Percentiles rank a stretch among this genome's conserved stretches.
These are phyloP conservation scores for Solea senegalensis DNA, from an alignment of 2,113 vertebrate genomes.

Conservation along the genomic window DNA sequence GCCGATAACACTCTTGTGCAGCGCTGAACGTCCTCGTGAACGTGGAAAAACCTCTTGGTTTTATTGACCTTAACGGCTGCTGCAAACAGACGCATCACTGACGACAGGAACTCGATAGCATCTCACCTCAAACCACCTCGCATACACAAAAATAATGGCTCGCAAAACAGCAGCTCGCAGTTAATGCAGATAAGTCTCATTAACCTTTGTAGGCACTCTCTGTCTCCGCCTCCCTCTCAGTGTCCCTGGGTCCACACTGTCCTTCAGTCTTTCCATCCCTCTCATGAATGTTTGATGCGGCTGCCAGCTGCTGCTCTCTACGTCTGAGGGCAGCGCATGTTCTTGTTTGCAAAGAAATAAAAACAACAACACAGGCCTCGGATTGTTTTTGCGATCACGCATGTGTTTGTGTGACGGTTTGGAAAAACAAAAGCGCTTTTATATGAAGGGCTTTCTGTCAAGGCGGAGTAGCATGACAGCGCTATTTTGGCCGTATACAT, in stretches of 20 bases:
- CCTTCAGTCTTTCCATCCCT: constrained; percentile 63
- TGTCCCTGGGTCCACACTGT: constrained; percentile 50
- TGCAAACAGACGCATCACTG: constrained; percentile 15
- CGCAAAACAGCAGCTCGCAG: constrained; percentile 23
- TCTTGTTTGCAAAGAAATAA: constrained; percentile 25
- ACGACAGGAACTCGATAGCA: constrained; percentile 40
- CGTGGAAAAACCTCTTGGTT: background rate
- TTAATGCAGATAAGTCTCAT: constrained; percentile 51
- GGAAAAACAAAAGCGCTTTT: constrained; percentile 1
- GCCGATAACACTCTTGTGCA: background rate
- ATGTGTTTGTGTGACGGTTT: background rate
- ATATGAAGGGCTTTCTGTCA: background rate
- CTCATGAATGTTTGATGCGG: constrained; percentile 76
- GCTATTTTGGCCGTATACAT: constrained; percentile 33
- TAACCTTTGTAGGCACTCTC: constrained; percentile 43
- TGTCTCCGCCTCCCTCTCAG: constrained; percentile 25
- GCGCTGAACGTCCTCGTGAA: constrained; percentile 1
- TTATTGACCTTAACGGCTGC: constrained; percentile 9
- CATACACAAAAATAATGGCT: constrained; percentile 17
- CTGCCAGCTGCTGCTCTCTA: constrained; percentile 70
- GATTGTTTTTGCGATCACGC: background rate
- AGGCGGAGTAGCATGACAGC: background rate
- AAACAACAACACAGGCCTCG: constrained; percentile 16
- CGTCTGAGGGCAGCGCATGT: constrained; percentile 57
- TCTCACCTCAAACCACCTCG: constrained; percentile 35